These are phyloP conservation scores for Euura saliciscinereae DNA, from an alignment of 1,140 invertebrate genomes.

Conservation along the genomic window DNA sequence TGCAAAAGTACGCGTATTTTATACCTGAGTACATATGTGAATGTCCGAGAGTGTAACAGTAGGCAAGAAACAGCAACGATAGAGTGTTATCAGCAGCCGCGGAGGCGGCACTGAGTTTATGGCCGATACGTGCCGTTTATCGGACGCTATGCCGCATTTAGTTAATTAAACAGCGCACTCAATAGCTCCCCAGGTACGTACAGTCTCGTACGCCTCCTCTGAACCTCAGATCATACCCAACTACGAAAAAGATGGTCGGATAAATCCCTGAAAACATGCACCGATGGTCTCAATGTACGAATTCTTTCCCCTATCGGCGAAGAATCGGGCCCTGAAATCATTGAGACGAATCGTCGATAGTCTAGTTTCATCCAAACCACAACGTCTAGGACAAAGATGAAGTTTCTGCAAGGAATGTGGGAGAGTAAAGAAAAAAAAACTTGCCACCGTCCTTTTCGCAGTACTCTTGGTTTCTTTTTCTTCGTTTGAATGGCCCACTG, in stretches of 20 bases:
- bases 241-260: not conserved
- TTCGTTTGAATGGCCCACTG: too few relatives aligned
- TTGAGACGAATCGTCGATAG: too few relatives aligned
- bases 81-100: constrained; percentile 42
- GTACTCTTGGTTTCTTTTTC: too few relatives aligned
- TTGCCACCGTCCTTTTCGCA: too few relatives aligned
- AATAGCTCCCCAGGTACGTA: not conserved
- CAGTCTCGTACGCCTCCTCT: not conserved
- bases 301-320: too few relatives aligned
- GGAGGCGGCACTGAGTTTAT: constrained; percentile 43
- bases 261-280: not conserved
- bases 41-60: constrained; percentile 29
- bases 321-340: too few relatives aligned
- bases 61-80: constrained; percentile 34
- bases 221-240: not conserved
- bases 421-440: too few relatives aligned
- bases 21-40: too few relatives aligned
- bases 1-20: not conserved
- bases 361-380: too few relatives aligned
- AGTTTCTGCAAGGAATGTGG: too few relatives aligned
- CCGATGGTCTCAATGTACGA: too few relatives aligned
- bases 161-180: constrained; percentile 44
- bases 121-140: constrained; percentile 43
- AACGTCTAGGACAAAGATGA: too few relatives aligned
- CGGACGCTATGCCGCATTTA: constrained; percentile 36